A percentile compares a stretch with the other conserved stretches of the same genome.
Evolutionary conservation across 92 coral and sea anemone genomes (phyloP).

Genomic region (Blastomussa wellsi): DNA sequence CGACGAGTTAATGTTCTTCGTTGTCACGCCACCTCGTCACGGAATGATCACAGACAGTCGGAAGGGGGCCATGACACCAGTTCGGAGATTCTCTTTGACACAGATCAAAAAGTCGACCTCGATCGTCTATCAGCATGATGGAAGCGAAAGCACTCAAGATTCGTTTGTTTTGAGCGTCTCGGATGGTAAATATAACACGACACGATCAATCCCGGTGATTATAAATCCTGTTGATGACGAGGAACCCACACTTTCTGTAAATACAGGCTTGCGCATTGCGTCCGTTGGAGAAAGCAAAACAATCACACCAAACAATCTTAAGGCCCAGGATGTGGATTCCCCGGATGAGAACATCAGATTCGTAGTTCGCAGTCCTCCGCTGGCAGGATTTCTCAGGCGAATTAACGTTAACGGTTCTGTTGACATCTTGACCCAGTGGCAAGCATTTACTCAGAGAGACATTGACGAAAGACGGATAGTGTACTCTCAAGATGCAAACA

Average conservation of each 20-base stretch:
- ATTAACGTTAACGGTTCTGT: slow-evolving; percentile 61
- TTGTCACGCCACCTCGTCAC: slow-evolving; percentile 75
- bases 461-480: slow-evolving; percentile 68
- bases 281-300: slow-evolving; percentile 77
- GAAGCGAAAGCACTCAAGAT: slow-evolving; percentile 82
- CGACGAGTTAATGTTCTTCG: slow-evolving; percentile 72
- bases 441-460: slow-evolving; percentile 70
- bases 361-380: slow-evolving; percentile 71
- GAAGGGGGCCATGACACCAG: slow-evolving; percentile 60
- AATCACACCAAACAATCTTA: slow-evolving; percentile 70
- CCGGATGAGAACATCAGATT: slow-evolving; percentile 80
- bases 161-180: slow-evolving; percentile 71
- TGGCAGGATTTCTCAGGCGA: slow-evolving; percentile 68
- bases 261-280: slow-evolving; percentile 70
- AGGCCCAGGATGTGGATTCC: slow-evolving; percentile 88
- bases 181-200: slow-evolving; percentile 81
- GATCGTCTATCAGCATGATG: slow-evolving; percentile 89
- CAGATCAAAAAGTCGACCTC: slow-evolving; percentile 77
- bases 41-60: slow-evolving; percentile 84
- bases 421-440: slow-evolving; percentile 56
- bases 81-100: slow-evolving; percentile 69
- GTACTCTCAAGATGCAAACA: slow-evolving; percentile 68
- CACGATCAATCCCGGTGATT: slow-evolving; percentile 63
- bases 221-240: slow-evolving; percentile 91
- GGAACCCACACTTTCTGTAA: slow-evolving; percentile 77